phyloP scores from a whole-genome alignment of 1,140 invertebrate genomes.

The Bombus affinis region DNA sequence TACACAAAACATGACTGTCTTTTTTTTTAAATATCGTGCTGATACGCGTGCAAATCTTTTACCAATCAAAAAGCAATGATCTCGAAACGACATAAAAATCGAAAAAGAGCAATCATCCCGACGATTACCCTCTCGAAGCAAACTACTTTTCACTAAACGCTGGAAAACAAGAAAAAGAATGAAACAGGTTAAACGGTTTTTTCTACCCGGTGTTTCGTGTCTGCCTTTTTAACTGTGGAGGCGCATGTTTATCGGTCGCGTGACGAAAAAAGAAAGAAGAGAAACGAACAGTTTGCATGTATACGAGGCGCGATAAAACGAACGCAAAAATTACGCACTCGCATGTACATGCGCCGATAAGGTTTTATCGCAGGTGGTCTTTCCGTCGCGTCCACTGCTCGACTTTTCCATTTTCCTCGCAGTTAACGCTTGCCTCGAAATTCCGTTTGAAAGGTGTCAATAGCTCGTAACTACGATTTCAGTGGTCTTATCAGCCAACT shows the following conservation, averaged over 20 bases:
- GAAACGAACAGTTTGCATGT: not conserved
- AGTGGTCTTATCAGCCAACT: too few relatives aligned
- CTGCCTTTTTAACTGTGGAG: not conserved
- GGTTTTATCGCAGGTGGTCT: not conserved
- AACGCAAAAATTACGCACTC: conserved; percentile 6
- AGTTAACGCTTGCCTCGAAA: not conserved
- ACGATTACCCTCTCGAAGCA: not conserved
- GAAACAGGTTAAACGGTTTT: not conserved
- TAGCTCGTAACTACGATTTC: not conserved
- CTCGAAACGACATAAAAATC: too few relatives aligned
- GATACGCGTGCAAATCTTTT: fast-evolving
- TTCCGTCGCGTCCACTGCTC: not conserved
- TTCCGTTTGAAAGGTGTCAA: too few relatives aligned
- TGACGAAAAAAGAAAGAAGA: not conserved
- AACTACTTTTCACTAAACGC: not conserved
- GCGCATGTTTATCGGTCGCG: not conserved
- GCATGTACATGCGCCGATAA: not conserved
- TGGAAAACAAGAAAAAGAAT: not conserved
- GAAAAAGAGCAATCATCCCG: not conserved
- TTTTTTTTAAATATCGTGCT: too few relatives aligned
- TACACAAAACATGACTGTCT: too few relatives aligned
- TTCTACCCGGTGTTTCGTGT: not conserved
- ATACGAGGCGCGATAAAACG: conserved; percentile 10
- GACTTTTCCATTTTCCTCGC: conserved; percentile 4
- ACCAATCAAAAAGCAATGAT: not conserved